Conservation (phyloP, 2,888 invertebrate genomes). For the Frankliniella fusca region DNA sequence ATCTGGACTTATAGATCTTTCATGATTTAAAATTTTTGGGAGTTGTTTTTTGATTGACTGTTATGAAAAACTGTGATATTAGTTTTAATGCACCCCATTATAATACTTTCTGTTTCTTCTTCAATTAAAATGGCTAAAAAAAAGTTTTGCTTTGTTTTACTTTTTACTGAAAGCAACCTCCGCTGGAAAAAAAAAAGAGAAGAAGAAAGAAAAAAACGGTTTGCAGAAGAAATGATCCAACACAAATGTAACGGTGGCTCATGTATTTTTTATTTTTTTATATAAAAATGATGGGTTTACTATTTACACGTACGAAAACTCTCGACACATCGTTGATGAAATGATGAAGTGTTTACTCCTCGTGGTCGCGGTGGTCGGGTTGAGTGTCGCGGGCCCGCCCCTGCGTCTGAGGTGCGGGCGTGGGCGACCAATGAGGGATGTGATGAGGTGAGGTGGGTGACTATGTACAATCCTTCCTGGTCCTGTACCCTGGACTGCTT, state of each 20-base stretch:
- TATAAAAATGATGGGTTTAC: slow-evolving; percentile 4
- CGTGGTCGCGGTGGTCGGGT: slow-evolving; percentile 6
- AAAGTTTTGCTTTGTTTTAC: no score
- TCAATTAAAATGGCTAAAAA: no score
- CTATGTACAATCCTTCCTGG: slow-evolving; percentile 19
- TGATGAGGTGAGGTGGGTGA: neutral
- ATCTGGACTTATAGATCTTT: slow-evolving; percentile 33
- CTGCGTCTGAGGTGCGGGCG: neutral
- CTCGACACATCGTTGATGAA: slow-evolving; percentile 17
- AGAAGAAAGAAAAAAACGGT: neutral
- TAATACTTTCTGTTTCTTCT: no score
- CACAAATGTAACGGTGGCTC: neutral
- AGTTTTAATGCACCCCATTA: no score
- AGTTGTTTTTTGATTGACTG: neutral
- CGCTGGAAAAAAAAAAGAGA: no score
- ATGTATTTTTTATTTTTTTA: slow-evolving; percentile 20
- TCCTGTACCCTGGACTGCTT: slow-evolving; percentile 8
- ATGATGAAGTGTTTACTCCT: slow-evolving; percentile 6
- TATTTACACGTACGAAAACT: slow-evolving; percentile 9
- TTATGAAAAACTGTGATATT: neutral
- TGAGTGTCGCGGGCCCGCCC: slow-evolving; percentile 11
- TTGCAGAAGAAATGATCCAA: neutral
- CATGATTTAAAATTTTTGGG: neutral
- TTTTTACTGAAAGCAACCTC: no score
- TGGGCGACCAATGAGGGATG: neutral